A percentile compares a stretch with the other conserved stretches of the same genome.
These are phyloP conservation scores for Columba janthina DNA, from an alignment of 2,113 vertebrate genomes.

Conservation along the genomic window DNA sequence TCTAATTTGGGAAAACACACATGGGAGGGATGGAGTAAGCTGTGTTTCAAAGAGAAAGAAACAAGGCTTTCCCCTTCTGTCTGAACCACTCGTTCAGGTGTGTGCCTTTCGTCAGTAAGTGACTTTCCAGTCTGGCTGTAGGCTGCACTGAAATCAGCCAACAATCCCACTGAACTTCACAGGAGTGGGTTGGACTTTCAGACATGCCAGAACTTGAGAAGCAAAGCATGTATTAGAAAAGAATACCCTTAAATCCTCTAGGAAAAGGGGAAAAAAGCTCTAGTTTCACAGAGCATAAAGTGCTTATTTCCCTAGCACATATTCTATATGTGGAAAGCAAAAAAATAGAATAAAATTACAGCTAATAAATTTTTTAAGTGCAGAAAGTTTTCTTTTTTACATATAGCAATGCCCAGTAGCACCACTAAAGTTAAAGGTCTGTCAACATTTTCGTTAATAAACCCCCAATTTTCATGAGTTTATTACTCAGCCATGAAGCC, in stretches of 20 bases:
- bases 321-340: constrained; percentile 25
- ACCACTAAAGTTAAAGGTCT: constrained; percentile 39
- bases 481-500: not conserved
- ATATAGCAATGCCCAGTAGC: not conserved
- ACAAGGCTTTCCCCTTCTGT: not conserved
- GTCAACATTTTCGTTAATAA: constrained; percentile 45
- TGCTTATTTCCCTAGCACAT: constrained; percentile 17
- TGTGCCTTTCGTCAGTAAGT: not conserved
- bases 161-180: constrained; percentile 21
- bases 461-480: not conserved
- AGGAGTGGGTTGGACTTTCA: constrained; percentile 15
- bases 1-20: not conserved
- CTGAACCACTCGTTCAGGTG: not conserved
- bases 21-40: not conserved
- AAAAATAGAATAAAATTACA: constrained; percentile 26
- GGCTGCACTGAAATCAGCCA: constrained; percentile 23
- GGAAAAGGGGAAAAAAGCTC: not conserved
- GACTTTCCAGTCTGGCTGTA: not conserved
- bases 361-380: constrained; percentile 28
- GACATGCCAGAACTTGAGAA: constrained; percentile 25
- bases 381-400: constrained; percentile 23
- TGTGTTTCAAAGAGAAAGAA: not conserved
- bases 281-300: constrained; percentile 37
- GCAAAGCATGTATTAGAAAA: constrained; percentile 16
- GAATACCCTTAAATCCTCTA: not conserved